These are phyloP conservation scores for Halocynthia roretzi DNA, from an alignment of 23 tunicate species.

Conservation along the genomic window DNA sequence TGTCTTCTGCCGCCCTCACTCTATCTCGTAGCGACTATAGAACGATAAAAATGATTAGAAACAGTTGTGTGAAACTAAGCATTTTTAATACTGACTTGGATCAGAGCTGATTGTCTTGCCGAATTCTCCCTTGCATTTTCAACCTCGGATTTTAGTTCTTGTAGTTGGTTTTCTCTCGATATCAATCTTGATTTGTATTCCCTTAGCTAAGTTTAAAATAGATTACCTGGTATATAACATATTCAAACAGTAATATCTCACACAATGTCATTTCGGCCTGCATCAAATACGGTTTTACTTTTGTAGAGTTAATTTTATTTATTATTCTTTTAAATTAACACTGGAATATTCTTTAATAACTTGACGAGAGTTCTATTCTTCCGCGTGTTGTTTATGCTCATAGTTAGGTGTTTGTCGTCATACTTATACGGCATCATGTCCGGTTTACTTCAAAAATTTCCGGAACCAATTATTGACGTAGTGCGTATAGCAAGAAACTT, in stretches of 20 bases:
- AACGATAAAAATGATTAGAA: not conserved
- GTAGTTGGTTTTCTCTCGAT: conserved; percentile 54
- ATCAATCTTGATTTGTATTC: conserved; percentile 46
- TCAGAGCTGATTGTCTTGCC: conserved; percentile 41
- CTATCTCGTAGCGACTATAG: conserved; percentile 50
- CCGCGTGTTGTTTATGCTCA: too few relatives aligned
- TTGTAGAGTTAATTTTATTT: too few relatives aligned
- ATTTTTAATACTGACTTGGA: conserved; percentile 29
- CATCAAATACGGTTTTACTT: too few relatives aligned
- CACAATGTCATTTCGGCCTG: too few relatives aligned
- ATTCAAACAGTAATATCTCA: not conserved
- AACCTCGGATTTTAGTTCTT: conserved; percentile 47
- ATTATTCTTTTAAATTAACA: too few relatives aligned
- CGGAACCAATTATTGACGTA: too few relatives aligned
- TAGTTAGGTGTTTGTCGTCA: too few relatives aligned
- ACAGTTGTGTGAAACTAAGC: not conserved
- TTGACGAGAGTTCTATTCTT: too few relatives aligned
- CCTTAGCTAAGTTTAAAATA: conserved; percentile 8
- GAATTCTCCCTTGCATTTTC: conserved; percentile 58
- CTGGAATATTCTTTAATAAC: too few relatives aligned
- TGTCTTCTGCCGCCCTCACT: conserved; percentile 54
- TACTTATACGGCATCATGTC: too few relatives aligned
- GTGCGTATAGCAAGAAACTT: too few relatives aligned
- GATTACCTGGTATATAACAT: not conserved
- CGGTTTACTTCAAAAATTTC: too few relatives aligned